A percentile compares a stretch with the other conserved stretches of the same genome.
phyloP scores from a whole-genome alignment of 2,113 vertebrate species.

The Pollimyrus isidori region DNA sequence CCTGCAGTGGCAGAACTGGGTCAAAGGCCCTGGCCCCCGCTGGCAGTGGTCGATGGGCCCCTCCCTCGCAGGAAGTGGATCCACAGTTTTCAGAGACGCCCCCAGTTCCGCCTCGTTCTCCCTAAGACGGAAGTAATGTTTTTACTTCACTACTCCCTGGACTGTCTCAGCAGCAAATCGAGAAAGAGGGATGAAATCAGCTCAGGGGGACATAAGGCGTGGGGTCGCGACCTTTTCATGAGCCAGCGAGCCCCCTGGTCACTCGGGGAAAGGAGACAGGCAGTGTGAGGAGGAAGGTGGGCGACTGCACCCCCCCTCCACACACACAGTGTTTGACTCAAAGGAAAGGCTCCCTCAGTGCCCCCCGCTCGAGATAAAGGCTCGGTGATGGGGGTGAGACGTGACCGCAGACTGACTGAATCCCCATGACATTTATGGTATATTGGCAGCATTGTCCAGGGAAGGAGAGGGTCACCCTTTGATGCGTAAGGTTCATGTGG shows the following conservation, averaged over 20 bases:
- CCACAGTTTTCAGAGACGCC: not conserved
- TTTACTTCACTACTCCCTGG: not conserved
- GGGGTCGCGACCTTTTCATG: not conserved
- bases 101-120: not conserved
- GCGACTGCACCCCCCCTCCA: not conserved
- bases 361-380: not conserved
- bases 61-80: not conserved
- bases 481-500: not conserved
- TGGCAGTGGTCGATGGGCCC: not conserved
- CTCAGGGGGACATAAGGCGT: not conserved
- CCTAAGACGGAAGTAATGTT: not conserved
- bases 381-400: not conserved
- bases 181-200: not conserved
- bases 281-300: not conserved
- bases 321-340: not conserved
- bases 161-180: not conserved
- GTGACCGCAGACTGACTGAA: not conserved
- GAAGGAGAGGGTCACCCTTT: not conserved
- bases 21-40: not conserved
- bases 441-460: not conserved
- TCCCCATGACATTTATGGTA: not conserved
- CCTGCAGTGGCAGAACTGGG: not conserved
- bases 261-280: not conserved
- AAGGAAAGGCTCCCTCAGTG: not conserved
- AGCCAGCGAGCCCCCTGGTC: not conserved